Base-by-base conservation (phyloP, 2,113 vertebrate species). In the Leptobrachium ailaonicum region DNA sequence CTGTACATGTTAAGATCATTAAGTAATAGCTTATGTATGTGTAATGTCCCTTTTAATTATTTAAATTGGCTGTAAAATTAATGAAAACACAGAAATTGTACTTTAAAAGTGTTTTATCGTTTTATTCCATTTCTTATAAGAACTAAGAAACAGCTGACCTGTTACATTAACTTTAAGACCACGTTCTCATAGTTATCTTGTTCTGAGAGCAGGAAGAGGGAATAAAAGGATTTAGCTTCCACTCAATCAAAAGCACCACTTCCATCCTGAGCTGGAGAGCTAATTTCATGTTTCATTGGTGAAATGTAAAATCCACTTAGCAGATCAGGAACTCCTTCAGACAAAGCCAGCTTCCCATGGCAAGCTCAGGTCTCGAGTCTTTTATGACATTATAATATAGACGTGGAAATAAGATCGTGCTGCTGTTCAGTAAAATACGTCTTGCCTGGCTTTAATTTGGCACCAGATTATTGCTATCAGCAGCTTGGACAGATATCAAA, bases 191-290 rank as follows among this genome's bases (percentile, higher is more conserved):
- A 63, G 72, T 69, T 79, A 71, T 75, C 47, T 54, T 78, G 4
- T 56, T 79, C 76, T 75, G 54, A 74, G 56, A 78, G 73, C 66
- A 83, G 47, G 76, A 84, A 80, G 47, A 41, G 32, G 58, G 75
- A 82, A 77, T 71, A 74, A 83, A 85, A 80, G 69, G 76, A 85
- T 43, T 78, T 84, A 82, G 68, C 63, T 75, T 67, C 63, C 47
- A 50, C 8, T 50, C 47, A 50, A 50, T 5, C 8, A 50, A 74
- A 82, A 69, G 73, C 66, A 73, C 58, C 47, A 32, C 70, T 66
- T 84, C 73, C 58, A 66, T 44, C 63, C 47, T 66, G 43, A 76
- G 58, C 66, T 73, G 73, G 73, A 84, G 41, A 54, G 50, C 66
- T 75, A 7, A 45, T 44, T 67, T 73, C 66, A 60, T 68, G 13